Percentiles rank a stretch among this genome's conserved stretches.
phyloP scores from a whole-genome alignment of 2,113 vertebrate species.

The Hypanus sabinus region DNA sequence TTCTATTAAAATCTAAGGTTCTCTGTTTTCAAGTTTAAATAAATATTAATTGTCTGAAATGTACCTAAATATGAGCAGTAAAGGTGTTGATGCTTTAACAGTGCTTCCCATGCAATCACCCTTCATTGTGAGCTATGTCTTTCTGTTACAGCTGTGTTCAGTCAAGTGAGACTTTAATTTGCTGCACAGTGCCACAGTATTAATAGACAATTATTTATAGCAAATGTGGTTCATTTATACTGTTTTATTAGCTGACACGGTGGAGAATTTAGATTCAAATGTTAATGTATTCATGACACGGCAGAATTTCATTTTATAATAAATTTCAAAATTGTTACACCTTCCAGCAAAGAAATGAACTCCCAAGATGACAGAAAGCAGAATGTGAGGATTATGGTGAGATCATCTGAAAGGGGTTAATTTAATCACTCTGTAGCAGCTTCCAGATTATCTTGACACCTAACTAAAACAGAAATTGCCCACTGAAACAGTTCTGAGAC shows the following conservation, averaged over 20 bases:
- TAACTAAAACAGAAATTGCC: not conserved
- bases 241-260: constrained; percentile 71
- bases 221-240: constrained; percentile 77
- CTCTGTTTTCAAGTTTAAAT: constrained; percentile 33
- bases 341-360: not conserved
- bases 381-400: constrained; percentile 6
- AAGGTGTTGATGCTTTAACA: constrained; percentile 21
- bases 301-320: constrained; percentile 56
- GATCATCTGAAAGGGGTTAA: not conserved
- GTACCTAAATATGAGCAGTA: constrained; percentile 24
- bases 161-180: constrained; percentile 74
- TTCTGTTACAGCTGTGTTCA: constrained; percentile 65
- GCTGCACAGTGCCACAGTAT: constrained; percentile 68
- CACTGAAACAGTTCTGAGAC: not conserved
- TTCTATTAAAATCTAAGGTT: constrained; percentile 30
- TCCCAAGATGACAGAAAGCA: not conserved
- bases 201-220: constrained; percentile 87
- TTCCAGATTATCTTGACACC: constrained; percentile 13
- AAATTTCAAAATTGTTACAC: constrained; percentile 15
- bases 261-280: constrained; percentile 79
- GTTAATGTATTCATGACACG: constrained; percentile 77
- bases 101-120: constrained; percentile 36
- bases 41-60: constrained; percentile 38
- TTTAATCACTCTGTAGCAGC: not conserved
- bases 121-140: constrained; percentile 44